Evolutionary conservation across 2,113 vertebrate species (phyloP).

Genomic region (Scartelaos histophorus): DNA sequence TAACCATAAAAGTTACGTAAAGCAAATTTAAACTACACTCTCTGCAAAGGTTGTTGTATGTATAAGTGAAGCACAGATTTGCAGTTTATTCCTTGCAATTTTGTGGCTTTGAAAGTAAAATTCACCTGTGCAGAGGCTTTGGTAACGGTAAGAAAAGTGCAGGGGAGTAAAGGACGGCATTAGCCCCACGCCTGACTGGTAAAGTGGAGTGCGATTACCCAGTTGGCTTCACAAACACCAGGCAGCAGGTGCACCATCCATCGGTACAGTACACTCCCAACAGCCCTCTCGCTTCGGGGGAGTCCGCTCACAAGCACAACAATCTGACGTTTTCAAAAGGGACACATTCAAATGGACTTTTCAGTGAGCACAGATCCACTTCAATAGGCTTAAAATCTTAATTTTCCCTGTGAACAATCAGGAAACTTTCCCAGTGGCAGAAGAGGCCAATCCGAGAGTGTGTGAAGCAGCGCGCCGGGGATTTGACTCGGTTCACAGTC

Average conservation of each 20-base stretch:
- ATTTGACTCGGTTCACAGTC: conserved; percentile 83
- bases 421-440: conserved; percentile 74
- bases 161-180: neutral
- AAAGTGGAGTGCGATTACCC: conserved; percentile 8
- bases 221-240: conserved; percentile 42
- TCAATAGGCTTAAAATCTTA: conserved; percentile 83
- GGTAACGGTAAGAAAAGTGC: neutral
- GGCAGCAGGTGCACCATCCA: conserved; percentile 60
- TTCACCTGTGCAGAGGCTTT: neutral
- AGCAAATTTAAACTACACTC: too few species aligned
- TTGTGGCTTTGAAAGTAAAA: too few species aligned
- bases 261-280: conserved; percentile 53
- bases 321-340: conserved; percentile 63
- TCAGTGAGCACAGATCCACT: conserved; percentile 75
- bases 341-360: conserved; percentile 75
- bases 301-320: conserved; percentile 52
- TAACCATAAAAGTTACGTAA: too few species aligned
- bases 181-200: neutral
- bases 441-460: conserved; percentile 74
- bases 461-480: conserved; percentile 70
- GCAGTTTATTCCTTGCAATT: too few species aligned
- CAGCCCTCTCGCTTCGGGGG: conserved; percentile 5
- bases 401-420: conserved; percentile 79
- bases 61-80: too few species aligned
- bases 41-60: too few species aligned